Conservation (phyloP, 2,797 vertebrate species). For the Cuculus canorus region DNA sequence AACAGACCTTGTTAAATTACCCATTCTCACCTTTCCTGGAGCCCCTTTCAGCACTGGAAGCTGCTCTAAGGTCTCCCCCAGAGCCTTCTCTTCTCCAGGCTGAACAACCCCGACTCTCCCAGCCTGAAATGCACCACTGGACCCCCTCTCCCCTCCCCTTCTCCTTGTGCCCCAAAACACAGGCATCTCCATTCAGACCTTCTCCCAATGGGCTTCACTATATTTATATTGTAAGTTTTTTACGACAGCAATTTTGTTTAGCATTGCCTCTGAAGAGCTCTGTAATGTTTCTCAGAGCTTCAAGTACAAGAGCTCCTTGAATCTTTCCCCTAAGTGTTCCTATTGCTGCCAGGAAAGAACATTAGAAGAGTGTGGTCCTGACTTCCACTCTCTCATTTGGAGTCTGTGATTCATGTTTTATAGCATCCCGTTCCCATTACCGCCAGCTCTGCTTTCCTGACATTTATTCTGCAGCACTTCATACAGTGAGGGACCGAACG, state of each 20-base stretch:
- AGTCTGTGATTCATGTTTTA: constrained; percentile 34
- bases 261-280: neutral
- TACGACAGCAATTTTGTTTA: constrained; percentile 4
- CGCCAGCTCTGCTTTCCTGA: neutral
- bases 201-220: neutral
- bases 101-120: no score
- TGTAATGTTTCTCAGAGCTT: constrained; percentile 3
- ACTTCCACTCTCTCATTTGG: constrained; percentile 48
- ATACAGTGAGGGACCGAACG: neutral
- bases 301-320: constrained; percentile 27
- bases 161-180: neutral
- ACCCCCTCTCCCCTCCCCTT: neutral
- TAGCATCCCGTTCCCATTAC: constrained; percentile 37
- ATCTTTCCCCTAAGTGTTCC: constrained; percentile 30
- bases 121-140: neutral
- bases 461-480: neutral
- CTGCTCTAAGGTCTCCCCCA: no score
- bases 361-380: constrained; percentile 38
- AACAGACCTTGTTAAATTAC: no score
- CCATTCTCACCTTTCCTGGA: no score
- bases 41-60: no score
- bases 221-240: rapidly evolving
- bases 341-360: neutral
- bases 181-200: neutral
- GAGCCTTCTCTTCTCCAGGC: no score